Percentiles rank a stretch among this genome's conserved stretches.
Conservation (phyloP, 2,888 invertebrate species). For the Cheiracanthium punctorium region DNA sequence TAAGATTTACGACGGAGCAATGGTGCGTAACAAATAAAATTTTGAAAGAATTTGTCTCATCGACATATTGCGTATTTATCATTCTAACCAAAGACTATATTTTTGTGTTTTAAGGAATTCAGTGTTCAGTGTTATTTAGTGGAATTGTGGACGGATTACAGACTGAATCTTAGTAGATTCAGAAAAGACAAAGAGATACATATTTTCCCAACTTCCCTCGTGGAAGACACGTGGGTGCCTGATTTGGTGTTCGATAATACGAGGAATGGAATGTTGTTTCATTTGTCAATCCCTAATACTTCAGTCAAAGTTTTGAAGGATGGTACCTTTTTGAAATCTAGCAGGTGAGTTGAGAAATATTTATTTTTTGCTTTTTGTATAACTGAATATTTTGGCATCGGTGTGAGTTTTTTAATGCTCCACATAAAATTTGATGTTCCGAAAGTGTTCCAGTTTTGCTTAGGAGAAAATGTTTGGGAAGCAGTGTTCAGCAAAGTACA, state of each 20-base stretch:
- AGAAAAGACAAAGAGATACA: background rate
- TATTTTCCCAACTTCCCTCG: constrained; percentile 8
- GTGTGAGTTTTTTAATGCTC: no score
- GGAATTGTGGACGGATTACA: background rate
- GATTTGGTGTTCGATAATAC: constrained; percentile 64
- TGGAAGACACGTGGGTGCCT: constrained; percentile 47
- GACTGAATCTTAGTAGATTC: background rate
- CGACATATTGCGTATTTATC: no score
- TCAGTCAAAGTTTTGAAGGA: constrained; percentile 2
- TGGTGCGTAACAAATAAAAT: no score
- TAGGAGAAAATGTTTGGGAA: no score
- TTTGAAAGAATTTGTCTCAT: no score
- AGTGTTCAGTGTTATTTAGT: background rate
- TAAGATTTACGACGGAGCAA: no score
- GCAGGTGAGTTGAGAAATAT: background rate
- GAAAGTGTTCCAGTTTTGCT: no score
- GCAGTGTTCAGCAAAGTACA: no score
- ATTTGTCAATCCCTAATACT: constrained; percentile 52
- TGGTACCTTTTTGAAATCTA: background rate
- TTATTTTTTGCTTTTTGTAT: no score
- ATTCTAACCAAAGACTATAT: no score
- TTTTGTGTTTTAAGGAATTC: background rate
- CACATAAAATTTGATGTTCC: no score
- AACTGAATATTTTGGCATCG: no score
- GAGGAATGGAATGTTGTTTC: constrained; percentile 54